Base-by-base conservation (phyloP, 1,140 invertebrate species). In the Saccostrea echinata region DNA sequence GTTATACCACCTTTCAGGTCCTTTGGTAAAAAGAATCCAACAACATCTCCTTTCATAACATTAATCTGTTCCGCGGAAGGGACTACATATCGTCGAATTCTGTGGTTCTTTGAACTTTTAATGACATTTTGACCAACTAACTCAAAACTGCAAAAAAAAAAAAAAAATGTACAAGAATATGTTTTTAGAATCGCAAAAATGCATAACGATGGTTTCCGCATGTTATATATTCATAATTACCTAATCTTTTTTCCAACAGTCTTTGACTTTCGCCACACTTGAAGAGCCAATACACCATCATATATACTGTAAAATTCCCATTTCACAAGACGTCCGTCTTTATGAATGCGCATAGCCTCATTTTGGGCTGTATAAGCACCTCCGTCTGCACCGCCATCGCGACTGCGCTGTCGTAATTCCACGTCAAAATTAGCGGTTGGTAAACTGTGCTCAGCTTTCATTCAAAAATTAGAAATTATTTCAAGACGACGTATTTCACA, bases 281-380 rank as follows among this genome's bases (percentile, higher is more conserved):
- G 87, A 21, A 88, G 82, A 12, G 76, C 76, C 24, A 88, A 76
- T 30, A 85, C 84, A 2, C 87, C 87, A 83, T 85, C 55, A 83
- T 85, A 88, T 11, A 88, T 35, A 64, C 87, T 88, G 55, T 88
- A 88, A 35, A 88, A 88, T 12, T 61, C 55, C 87, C 87, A 88
- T 9, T 18, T n/a, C 1, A 88, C 87, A 18, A 88, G 13, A 24
- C 81, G 64, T 4, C 87, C 87, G 18, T 71, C 16, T 68, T 55
- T 88, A 16, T 85, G 84, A 57, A 88, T 85, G 21, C 84, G 57
- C 33, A 85, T 21, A 21, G 84, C 87, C 3, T 88, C 87, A 33
- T 88, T 88, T 12, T 55, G 30, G n/a, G 71, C 87, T 9, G 84
- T 85, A 33, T 85, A 85, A 3, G 87, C 84, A 0, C 9, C 21